A percentile compares a stretch with the other conserved stretches of the same genome.
phyloP scores from a whole-genome alignment of 2,113 vertebrate genomes.

The Strix aluco region DNA sequence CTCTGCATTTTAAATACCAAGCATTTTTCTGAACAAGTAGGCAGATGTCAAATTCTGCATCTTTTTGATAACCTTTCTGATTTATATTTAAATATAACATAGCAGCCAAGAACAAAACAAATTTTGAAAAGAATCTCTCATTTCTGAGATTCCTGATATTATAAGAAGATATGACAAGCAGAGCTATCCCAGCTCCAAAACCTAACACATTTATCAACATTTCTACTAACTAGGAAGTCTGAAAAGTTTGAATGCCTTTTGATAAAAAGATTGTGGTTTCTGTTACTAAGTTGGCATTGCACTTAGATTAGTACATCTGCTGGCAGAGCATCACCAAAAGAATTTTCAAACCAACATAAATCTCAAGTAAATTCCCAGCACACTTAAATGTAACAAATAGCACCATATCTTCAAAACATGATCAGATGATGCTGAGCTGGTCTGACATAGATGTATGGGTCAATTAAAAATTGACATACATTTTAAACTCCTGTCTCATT shows the following conservation, averaged over 20 bases:
- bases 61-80: background rate
- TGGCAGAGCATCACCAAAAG: background rate
- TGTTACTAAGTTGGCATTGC: background rate
- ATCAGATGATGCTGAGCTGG: background rate
- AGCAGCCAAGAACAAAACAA: background rate
- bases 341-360: background rate
- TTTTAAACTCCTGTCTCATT: background rate
- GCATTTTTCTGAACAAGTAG: background rate
- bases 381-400: background rate
- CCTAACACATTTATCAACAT: background rate
- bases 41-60: background rate
- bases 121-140: background rate
- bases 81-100: background rate
- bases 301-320: background rate
- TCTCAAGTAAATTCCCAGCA: background rate
- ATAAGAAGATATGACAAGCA: background rate
- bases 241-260: background rate
- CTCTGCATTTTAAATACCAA: background rate
- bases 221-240: background rate
- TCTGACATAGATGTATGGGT: background rate
- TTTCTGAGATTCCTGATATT: background rate
- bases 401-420: background rate
- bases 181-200: background rate
- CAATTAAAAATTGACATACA: background rate
- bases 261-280: background rate